Percentiles rank a stretch among this genome's conserved stretches.
Conservation (phyloP, 1,140 invertebrate species). For the Zeugodacus cucurbitae region DNA sequence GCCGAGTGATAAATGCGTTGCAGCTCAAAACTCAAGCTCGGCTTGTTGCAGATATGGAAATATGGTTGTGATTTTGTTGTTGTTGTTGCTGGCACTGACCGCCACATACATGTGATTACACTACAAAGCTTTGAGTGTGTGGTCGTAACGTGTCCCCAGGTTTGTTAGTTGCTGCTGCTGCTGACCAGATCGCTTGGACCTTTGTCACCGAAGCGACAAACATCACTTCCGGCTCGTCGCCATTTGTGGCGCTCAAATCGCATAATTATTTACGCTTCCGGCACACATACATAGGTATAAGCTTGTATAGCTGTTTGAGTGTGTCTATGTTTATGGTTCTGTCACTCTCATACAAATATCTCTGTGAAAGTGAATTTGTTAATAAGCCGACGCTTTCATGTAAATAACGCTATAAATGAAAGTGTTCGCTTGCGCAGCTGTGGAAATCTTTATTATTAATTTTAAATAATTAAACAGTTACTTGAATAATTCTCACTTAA, state of each 20-base stretch:
- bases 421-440: not conserved
- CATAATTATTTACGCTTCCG: constrained; percentile 35
- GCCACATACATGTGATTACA: not conserved
- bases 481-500: constrained; percentile 65
- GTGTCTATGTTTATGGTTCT: not conserved
- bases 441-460: constrained; percentile 61
- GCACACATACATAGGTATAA: not conserved
- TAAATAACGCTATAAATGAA: not conserved
- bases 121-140: not conserved
- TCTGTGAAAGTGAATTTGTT: constrained; percentile 2
- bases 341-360: not conserved
- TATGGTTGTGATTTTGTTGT: not conserved
- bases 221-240: constrained; percentile 33
- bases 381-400: not conserved
- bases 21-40: not conserved
- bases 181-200: not conserved
- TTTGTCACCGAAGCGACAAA: constrained; percentile 25
- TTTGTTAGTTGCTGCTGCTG: not conserved
- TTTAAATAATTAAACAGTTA: constrained; percentile 59
- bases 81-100: not conserved
- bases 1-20: constrained; percentile 22
- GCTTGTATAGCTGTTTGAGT: not conserved
- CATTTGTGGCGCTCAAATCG: constrained; percentile 37
- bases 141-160: not conserved
- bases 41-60: not conserved